These are phyloP conservation scores for Pollimyrus isidori DNA, from an alignment of 2,113 vertebrate genomes.

Conservation along the genomic window DNA sequence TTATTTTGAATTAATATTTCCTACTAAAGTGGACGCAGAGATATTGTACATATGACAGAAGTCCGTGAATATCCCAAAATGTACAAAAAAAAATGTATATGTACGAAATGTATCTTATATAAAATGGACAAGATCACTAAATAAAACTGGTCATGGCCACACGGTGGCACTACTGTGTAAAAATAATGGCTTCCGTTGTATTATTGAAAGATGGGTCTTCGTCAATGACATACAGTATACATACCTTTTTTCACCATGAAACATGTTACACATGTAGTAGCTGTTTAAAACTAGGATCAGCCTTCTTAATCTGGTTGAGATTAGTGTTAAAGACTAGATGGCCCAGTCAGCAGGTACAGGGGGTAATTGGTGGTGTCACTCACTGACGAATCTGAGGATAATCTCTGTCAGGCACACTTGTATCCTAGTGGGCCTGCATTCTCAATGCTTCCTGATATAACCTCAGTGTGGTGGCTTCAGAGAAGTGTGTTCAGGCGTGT, in stretches of 20 bases:
- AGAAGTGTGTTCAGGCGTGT: neutral
- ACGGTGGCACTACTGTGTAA: conserved; percentile 8
- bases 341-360: neutral
- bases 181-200: neutral
- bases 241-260: neutral
- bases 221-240: too few relatives aligned
- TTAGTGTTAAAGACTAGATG: neutral
- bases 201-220: neutral
- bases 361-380: neutral
- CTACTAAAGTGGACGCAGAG: neutral
- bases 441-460: neutral
- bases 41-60: neutral
- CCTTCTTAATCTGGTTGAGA: neutral
- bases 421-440: neutral
- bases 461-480: neutral
- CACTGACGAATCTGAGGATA: neutral
- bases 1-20: neutral
- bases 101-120: neutral
- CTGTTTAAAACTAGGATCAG: neutral
- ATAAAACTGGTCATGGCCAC: neutral
- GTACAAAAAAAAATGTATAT: too few relatives aligned
- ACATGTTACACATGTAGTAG: neutral
- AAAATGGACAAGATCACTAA: neutral
- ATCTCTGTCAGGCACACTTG: neutral
- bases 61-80: too few relatives aligned